Conservation (phyloP, 2,888 invertebrate genomes). For the Drosophila birchii region DNA sequence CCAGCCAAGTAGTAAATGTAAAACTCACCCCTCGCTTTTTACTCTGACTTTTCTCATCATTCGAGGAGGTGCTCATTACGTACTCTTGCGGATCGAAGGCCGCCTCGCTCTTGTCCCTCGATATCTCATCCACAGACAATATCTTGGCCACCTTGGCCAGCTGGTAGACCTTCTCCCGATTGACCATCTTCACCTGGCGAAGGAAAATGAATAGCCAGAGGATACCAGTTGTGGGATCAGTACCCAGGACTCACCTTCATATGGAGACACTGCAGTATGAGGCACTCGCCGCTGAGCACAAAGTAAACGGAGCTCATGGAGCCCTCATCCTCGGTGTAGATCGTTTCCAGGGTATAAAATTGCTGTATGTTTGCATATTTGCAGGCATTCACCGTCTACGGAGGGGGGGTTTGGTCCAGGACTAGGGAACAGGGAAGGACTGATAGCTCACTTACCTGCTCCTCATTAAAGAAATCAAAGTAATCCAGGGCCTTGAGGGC, state of each 20-base stretch:
- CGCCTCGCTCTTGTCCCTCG: background rate
- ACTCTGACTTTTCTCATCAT: constrained; percentile 30
- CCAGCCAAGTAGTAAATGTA: too few species aligned
- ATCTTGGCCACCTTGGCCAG: constrained; percentile 13
- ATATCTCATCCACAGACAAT: background rate
- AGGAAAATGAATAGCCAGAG: too few species aligned
- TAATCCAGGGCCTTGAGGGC: constrained; percentile 79
- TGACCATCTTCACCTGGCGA: constrained; percentile 10
- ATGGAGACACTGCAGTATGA: constrained; percentile 83
- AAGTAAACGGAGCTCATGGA: constrained; percentile 80
- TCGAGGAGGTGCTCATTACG: constrained; percentile 30
- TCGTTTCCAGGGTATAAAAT: constrained; percentile 81
- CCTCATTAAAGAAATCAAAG: constrained; percentile 74
- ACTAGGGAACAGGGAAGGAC: too few species aligned
- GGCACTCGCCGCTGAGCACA: constrained; percentile 83
- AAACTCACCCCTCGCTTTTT: constrained; percentile 27
- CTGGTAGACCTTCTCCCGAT: constrained; percentile 24
- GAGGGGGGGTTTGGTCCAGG: background rate
- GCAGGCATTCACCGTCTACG: constrained; percentile 69
- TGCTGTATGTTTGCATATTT: constrained; percentile 72
- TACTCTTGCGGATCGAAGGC: constrained; percentile 38
- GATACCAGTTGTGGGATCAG: too few species aligned
- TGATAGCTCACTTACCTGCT: constrained; percentile 67
- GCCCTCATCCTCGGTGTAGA: constrained; percentile 81
- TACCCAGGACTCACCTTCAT: constrained; percentile 67